Conservation (phyloP, 2,113 vertebrate genomes). For the Tachuris rubrigastra region DNA sequence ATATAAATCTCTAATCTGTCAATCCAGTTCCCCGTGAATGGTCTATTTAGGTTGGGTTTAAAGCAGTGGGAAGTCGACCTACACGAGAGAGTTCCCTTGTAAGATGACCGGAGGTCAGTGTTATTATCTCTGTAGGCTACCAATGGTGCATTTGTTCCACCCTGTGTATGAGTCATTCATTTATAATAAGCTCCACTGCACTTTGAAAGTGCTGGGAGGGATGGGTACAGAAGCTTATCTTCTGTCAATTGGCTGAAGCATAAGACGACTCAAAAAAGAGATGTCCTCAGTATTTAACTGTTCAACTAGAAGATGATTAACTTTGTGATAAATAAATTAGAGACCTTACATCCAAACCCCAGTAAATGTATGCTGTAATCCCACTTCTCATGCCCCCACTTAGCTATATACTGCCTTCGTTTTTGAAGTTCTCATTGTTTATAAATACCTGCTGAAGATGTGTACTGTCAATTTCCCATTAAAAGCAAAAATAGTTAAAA, state of each 20-base stretch:
- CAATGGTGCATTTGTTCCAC: constrained; percentile 52
- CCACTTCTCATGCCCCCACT: neutral
- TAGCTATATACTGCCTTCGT: neutral
- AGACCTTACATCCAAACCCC: neutral
- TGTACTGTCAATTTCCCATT: neutral
- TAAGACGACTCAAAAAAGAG: neutral
- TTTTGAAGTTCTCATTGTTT: neutral
- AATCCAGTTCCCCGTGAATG: constrained; percentile 6
- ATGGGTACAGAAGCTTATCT: constrained; percentile 21
- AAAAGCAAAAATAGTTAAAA: neutral
- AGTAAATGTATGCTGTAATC: neutral
- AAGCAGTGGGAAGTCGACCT: constrained; percentile 64
- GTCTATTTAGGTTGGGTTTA: constrained; percentile 48
- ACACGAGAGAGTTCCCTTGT: constrained; percentile 36
- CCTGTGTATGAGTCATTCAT: constrained; percentile 40
- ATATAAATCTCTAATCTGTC: constrained; percentile 50
- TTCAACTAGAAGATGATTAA: constrained; percentile 17
- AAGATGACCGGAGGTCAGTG: constrained; percentile 54
- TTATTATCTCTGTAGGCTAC: constrained; percentile 50
- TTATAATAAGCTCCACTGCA: constrained; percentile 35
- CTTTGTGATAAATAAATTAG: constrained; percentile 24
- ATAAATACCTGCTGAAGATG: neutral
- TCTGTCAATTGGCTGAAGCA: neutral
- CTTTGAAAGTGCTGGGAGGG: constrained; percentile 40
- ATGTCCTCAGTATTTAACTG: neutral